Evolutionary conservation across 2,888 invertebrate genomes (phyloP), one percentile per base, ranked within the genome.

Genomic region (Tetragonula carbonaria): DNA sequence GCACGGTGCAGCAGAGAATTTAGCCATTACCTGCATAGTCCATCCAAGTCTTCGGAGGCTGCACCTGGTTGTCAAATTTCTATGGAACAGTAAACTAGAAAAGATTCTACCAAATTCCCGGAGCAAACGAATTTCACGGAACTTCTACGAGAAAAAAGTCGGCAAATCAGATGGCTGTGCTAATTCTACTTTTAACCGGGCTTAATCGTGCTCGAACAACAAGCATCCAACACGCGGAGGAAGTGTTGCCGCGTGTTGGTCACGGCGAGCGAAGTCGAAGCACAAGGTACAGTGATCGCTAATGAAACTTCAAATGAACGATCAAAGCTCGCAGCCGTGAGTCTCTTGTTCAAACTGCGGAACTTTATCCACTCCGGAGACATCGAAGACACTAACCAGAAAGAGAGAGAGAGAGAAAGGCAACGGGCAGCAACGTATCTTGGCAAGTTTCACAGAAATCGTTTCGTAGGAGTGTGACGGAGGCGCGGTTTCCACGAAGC

Each of bases 401-500:
- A 14, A 53, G 23, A 4, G 4, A 16, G 23, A 8, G 18, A 59
- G 8, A 45, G 53, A 16, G 53, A 53, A 18, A 53, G 8, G 18
- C 16, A 53, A 16, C 53, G 53, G 21, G 21, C 16, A 53, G 71
- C 8, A 28, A 13, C 45, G 62, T 55, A 59, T 73, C 55, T 73
- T 11, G 38, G 13, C 51, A 45, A n/a, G 55, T 50, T 51, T 68
- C 59, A 21, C 23, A 50, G 76, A 57, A 65, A 65, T 50, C 50
- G 55, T 70, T 63, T 53, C 23, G 18, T 11, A 14, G 62, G 13
- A 68, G 59, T n/a, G n/a, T n/a, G 72, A 8, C 65, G 38, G 8
- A 45, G 11, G 16, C 18, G 51, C 8, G 4, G 51, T 74, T 74
- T 80, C 70, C 65, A 51, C 57, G 74, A 45, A 82, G 14, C 6